Conservation (phyloP, 2,888 invertebrate genomes). For the Conomelus anceps region DNA sequence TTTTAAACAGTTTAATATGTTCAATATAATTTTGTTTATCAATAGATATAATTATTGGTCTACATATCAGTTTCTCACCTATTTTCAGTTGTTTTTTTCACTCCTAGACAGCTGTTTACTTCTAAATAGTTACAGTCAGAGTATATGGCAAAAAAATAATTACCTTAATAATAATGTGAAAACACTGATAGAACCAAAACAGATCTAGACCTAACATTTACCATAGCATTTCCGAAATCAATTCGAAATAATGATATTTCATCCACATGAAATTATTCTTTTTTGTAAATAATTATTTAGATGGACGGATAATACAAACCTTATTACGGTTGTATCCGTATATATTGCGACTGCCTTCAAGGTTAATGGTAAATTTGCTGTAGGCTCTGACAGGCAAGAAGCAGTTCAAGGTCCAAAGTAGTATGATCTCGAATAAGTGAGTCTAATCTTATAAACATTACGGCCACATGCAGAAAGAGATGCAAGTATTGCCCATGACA, state of each 20-base stretch:
- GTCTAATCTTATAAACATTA: not conserved
- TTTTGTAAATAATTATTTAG: not conserved
- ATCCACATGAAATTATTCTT: not conserved
- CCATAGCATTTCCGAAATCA: too few species aligned
- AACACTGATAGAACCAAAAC: too few species aligned
- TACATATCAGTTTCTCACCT: too few species aligned
- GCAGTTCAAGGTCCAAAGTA: not conserved
- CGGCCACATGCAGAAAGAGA: not conserved
- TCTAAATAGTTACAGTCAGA: too few species aligned
- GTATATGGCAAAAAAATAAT: too few species aligned
- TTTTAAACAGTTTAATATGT: too few species aligned
- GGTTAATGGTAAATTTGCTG: not conserved
- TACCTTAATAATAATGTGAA: too few species aligned
- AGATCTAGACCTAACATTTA: too few species aligned
- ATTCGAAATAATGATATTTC: not conserved
- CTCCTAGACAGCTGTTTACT: too few species aligned
- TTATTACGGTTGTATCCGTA: not conserved
- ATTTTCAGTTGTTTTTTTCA: too few species aligned
- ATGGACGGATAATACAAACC: not conserved
- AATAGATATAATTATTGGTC: too few species aligned
- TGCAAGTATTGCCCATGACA: not conserved
- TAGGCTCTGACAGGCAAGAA: not conserved
- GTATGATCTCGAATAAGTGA: not conserved
- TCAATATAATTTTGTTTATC: too few species aligned
- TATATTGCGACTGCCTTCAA: not conserved